A percentile compares a stretch with the other conserved stretches of the same genome.
Conservation (phyloP, 2,113 vertebrate genomes). For the Urocolius indicus region DNA sequence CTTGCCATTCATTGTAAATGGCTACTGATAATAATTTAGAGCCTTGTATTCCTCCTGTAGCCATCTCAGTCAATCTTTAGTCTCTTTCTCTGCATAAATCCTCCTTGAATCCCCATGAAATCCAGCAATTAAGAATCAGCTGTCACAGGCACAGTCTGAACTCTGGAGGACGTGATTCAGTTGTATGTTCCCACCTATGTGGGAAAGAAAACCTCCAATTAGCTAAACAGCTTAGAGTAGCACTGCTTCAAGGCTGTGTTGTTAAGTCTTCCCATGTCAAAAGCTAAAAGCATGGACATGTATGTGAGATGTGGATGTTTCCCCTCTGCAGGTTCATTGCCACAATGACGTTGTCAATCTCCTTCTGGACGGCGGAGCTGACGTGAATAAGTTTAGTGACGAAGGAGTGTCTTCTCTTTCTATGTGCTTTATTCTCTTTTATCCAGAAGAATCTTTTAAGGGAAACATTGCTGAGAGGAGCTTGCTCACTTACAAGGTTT, state of each 20-base stretch:
- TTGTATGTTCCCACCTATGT: background rate
- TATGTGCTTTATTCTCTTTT: slow-evolving; percentile 84
- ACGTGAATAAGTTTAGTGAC: slow-evolving; percentile 82
- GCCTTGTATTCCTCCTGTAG: background rate
- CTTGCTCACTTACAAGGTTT: slow-evolving; percentile 22
- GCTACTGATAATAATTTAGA: background rate
- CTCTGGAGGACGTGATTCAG: background rate
- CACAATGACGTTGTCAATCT: slow-evolving; percentile 78
- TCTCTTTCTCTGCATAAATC: background rate
- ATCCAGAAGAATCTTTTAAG: slow-evolving; percentile 76
- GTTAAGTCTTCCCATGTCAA: background rate
- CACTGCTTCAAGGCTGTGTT: background rate
- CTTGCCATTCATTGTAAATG: background rate
- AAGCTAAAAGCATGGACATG: background rate
- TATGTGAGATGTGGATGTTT: background rate
- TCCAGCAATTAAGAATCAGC: background rate
- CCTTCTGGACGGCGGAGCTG: slow-evolving; percentile 84
- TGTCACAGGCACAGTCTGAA: background rate
- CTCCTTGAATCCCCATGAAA: background rate
- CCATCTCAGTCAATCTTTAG: background rate
- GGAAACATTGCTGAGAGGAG: slow-evolving; percentile 59
- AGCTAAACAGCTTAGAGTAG: background rate
- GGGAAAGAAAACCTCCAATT: background rate
- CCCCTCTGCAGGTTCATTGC: slow-evolving; percentile 76
- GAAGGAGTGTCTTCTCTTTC: slow-evolving; percentile 84